Evolutionary conservation across 2,888 invertebrate genomes (phyloP), one percentile per base, ranked within the genome.

Genomic region (Meteorus cinctellus): DNA sequence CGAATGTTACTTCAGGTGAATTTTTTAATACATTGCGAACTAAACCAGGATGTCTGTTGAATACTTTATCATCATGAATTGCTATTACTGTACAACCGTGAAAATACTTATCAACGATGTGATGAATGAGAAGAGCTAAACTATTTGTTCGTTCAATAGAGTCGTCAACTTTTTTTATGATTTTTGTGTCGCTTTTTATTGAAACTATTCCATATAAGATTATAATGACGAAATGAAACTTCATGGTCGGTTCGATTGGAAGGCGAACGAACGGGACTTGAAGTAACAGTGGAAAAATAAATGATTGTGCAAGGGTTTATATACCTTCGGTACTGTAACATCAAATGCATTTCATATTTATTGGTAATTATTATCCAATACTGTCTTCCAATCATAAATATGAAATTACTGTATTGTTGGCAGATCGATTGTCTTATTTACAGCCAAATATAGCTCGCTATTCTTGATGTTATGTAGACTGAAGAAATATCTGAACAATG

Each of bases 71-170:
- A 73, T 95, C 95, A 81, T 95, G 95, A n/a, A 95, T 91, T 77
- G 94, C 91, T 2, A 93, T 91, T 1, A 94, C 92, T 0, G 92
- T 92, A 82, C 95, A 95, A 75, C 92, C 92, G n/a, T 87, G 89
- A 34, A 95, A 86, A 87, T 95, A 93, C 10, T 91, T 91, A 0
- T 89, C 67, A 0, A 93, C 92, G 51, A 95, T 90, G 83, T 92
- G 92, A 77, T 92, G 91, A 5, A 95, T 84, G 16, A 95, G 90
- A 66, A 89, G 89, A 1, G 93, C 92, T 12, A 95, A 88, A 0
- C 80, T 80, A 19, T 78, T 41, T n/a, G 76, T 66, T 73, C 75
- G 74, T 10, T 34, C 63, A 45, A 34, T 45, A 45, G 45, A 29
- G 19, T 29, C 59, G 5, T 6, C 24, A 8, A 19, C 29, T 66